Base-by-base conservation (phyloP, 2,797 vertebrate species). In the Enteromius afrohamiltoni region DNA sequence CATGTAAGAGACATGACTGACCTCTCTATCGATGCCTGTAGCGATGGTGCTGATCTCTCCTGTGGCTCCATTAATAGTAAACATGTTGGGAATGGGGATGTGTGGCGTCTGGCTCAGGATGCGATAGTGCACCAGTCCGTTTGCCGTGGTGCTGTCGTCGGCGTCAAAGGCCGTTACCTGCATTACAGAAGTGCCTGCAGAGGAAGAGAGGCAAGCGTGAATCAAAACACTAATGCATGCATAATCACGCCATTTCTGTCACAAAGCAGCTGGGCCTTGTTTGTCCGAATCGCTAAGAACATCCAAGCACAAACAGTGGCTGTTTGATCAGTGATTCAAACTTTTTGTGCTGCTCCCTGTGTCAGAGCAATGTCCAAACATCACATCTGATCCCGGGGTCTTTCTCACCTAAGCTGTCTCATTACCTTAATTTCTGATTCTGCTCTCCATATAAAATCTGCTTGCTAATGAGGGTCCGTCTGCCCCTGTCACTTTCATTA, bases 81-180 rank as follows among this genome's bases (percentile, higher is more conserved):
- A 99, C 97, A 99, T 99, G 88, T 98, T 98, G 74, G 98, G 97
- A 0, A 97, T 97, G 0, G 97, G 97, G 88, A 96, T 99, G 93
- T 97, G 96, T 0, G 98, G 98, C 0, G 93, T 96, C 93, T 99
- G 98, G 0, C 97, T 97, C 84, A 99, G 94, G 11, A 99, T 98
- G 19, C 97, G 93, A 91, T 99, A 99, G 76, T 96, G 95, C 82
- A 99, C 97, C 94, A 99, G 97, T 81, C 98, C 98, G 0, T 99
- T 99, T 0, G 97, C 97, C 0, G 98, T 99, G 81, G 96, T 97
- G 86, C 93, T 91, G 23, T 99, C 98, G 0, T 99, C 98, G 0
- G 98, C 97, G 5, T 99, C 98, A 0, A 95, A 96, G 17, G 98
- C 98, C 0, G 97, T 98, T 90, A 99, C 96, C 0, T 96, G 97